A percentile compares a stretch with the other conserved stretches of the same genome.
phyloP scores from a whole-genome alignment of 2,797 vertebrate species.

The Enoplosus armatus region DNA sequence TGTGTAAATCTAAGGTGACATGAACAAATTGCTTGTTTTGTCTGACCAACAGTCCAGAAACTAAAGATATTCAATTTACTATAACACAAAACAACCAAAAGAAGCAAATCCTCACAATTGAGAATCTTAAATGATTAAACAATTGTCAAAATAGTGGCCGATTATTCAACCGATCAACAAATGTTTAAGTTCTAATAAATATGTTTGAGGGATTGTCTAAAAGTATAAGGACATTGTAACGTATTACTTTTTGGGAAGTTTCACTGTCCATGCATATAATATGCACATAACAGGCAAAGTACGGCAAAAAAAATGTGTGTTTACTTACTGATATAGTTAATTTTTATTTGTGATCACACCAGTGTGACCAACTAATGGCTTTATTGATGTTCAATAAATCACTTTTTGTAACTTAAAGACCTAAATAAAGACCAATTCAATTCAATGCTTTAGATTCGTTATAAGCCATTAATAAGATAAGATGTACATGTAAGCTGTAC shows the following conservation, averaged over 20 bases:
- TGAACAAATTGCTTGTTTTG: neutral
- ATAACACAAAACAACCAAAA: neutral
- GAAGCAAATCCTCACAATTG: neutral
- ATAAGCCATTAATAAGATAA: neutral
- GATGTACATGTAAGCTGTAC: too few species aligned
- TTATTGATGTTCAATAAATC: neutral
- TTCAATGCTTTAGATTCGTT: neutral
- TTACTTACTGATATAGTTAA: neutral
- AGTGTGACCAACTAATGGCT: neutral
- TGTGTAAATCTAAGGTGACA: neutral
- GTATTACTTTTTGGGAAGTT: neutral
- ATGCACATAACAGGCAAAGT: neutral
- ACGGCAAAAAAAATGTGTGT: neutral
- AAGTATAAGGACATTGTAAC: neutral
- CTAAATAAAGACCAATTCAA: neutral
- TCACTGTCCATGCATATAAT: neutral
- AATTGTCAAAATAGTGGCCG: too few species aligned
- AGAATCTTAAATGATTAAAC: neutral
- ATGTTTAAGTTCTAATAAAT: neutral
- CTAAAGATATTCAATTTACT: neutral
- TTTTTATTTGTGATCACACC: neutral
- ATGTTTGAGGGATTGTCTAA: neutral
- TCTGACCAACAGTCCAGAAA: neutral
- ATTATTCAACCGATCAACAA: neutral
- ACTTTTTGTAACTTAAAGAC: constrained; percentile 5